Base-by-base conservation (phyloP, 1,140 invertebrate species). In the Spodoptera litura region DNA sequence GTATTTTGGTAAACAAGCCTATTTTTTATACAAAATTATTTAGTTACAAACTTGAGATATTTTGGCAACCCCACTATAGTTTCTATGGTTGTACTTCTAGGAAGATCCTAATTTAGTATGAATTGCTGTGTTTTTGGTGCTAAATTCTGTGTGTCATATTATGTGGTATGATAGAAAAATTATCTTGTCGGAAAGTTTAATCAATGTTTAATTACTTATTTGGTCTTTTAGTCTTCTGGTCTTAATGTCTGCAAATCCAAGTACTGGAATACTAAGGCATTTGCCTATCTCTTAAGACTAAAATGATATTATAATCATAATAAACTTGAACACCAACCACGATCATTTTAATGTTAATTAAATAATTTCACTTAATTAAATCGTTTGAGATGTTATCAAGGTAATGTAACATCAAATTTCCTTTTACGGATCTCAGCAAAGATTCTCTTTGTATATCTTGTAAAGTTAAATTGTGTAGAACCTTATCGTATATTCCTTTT, bases 41-140 rank as follows among this genome's bases (percentile, higher is more conserved):
- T 49, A 44, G 61, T 61, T 61, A 61, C n/a, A 66, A 66, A 66
- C 38, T 66, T 49, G 35, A 66, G 62, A 38, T 15, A n/a, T 66
- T 49, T 20, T 66, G 38, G 62, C 38, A 25, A 49, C 51, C 15
- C 38, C n/a, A 44, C 31, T 31, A 5, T n/a, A 64, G 15, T 44
- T 64, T 44, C 35, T 44, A 64, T 31, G 31, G 4, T 2, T 64
- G 44, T 44, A 44, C 35, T 49, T 64, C 44, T 64, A 64, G 20
- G 35, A 20, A 64, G n/a, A 38, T 64, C 31, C 6, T 38, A 8
- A 38, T 62, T 64, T 44, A 15, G 15, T 44, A 44, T 44, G n/a
- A 44, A 64, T 44, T 44, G 31, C 11, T 31, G 27, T 61, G 12
- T 61, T 31, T 9, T 13, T n/a, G 11, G 4, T 4, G 2, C 12